phyloP scores from a whole-genome alignment of 2,888 invertebrate genomes.

The Oscheius myriophilus region DNA sequence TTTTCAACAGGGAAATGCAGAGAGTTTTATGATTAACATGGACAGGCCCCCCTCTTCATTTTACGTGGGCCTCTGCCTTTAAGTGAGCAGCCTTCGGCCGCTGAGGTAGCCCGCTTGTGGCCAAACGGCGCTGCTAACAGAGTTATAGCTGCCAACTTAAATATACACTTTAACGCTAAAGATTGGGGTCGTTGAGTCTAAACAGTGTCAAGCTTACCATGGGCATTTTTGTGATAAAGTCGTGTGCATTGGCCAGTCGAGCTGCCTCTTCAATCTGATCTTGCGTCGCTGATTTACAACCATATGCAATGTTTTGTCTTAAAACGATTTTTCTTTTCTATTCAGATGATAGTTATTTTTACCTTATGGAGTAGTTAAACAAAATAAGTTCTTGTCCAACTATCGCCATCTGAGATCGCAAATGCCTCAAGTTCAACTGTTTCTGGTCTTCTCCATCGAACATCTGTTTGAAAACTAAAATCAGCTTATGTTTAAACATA shows the following conservation, averaged over 20 bases:
- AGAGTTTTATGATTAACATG: no score
- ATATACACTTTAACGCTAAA: no score
- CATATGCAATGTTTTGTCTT: conserved; percentile 71
- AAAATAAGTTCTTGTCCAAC: conserved; percentile 56
- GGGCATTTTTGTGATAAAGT: conserved; percentile 63
- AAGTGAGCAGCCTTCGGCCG: no score
- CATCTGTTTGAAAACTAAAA: conserved; percentile 71
- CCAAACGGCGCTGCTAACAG: no score
- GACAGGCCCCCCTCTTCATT: no score
- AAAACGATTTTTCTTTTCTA: not conserved
- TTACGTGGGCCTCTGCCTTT: no score
- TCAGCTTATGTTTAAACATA: conserved; percentile 65
- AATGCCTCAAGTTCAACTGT: conserved; percentile 78
- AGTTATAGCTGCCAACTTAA: no score
- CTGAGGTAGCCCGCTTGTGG: no score
- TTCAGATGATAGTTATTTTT: not conserved
- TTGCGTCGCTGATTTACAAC: conserved; percentile 52
- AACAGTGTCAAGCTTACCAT: not conserved
- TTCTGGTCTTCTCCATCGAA: conserved; percentile 76
- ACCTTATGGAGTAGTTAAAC: conserved; percentile 60
- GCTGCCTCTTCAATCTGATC: conserved; percentile 56
- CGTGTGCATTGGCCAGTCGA: conserved; percentile 70
- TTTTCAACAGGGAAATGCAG: no score
- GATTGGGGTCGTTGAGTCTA: no score
- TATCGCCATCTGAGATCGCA: conserved; percentile 77